Evolutionary conservation across 2,797 vertebrate genomes (phyloP).

Genomic region (Sylvilagus floridanus): DNA sequence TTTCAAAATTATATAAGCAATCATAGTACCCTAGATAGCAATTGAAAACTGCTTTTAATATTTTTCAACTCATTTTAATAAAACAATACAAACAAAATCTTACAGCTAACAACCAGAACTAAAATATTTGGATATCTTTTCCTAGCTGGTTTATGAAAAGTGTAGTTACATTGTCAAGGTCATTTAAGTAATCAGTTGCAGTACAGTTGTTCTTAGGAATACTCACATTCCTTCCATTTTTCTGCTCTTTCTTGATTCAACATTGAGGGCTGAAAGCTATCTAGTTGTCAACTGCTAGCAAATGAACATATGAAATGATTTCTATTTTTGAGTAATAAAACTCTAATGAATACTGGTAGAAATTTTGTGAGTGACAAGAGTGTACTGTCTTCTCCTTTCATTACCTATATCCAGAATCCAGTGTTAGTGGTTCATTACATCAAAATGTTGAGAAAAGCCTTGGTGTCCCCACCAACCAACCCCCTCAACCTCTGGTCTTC

Average conservation of each 20-base stretch:
- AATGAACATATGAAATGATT: conserved; percentile 33
- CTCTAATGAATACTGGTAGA: background rate
- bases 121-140: conserved; percentile 23
- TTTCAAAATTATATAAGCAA: background rate
- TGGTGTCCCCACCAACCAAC: background rate
- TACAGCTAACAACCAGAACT: background rate
- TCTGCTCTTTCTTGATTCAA: background rate
- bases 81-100: conserved; percentile 7
- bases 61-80: background rate
- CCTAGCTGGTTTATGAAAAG: conserved; percentile 13
- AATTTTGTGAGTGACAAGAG: background rate
- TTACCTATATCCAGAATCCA: background rate
- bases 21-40: background rate
- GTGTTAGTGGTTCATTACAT: background rate
- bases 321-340: conserved; percentile 22
- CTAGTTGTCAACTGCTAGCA: background rate
- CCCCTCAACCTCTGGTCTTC: fast-evolving
- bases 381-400: background rate
- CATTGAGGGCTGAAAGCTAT: background rate
- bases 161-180: conserved; percentile 56
- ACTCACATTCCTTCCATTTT: background rate
- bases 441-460: background rate
- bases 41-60: background rate
- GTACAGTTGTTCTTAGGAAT: background rate
- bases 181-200: background rate